phyloP scores from a whole-genome alignment of 2,888 invertebrate species.

The Acanthosepion esculentum region DNA sequence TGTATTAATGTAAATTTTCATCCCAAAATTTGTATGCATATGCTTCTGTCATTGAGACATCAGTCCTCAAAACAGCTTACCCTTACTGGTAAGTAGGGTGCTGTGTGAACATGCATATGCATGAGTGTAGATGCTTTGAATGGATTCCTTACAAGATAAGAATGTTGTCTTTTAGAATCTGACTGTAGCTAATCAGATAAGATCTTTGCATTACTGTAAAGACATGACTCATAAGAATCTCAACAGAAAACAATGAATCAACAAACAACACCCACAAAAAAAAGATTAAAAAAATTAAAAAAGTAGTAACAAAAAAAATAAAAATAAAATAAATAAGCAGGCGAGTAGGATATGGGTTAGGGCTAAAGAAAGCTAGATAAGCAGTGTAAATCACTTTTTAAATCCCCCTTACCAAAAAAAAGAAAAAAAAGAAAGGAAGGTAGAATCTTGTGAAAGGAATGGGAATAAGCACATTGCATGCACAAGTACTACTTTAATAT shows the following conservation, averaged over 20 bases:
- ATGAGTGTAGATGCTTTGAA: not conserved
- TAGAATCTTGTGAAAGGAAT: too few relatives aligned
- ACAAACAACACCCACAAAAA: not conserved
- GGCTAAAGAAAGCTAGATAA: not conserved
- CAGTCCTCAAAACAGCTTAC: too few relatives aligned
- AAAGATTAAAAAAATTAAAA: not conserved
- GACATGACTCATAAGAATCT: not conserved
- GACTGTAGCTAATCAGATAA: not conserved
- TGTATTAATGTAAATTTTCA: too few relatives aligned
- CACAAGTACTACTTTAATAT: too few relatives aligned
- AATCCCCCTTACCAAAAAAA: too few relatives aligned
- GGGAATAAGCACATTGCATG: too few relatives aligned
- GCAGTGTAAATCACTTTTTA: not conserved
- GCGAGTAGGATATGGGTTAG: not conserved
- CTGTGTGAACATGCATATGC: not conserved
- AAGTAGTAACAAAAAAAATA: not conserved
- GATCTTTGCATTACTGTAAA: not conserved
- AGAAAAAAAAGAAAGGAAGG: too few relatives aligned
- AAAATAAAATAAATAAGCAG: not conserved
- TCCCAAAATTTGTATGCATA: too few relatives aligned
- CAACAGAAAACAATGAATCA: not conserved
- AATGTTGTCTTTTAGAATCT: not conserved
- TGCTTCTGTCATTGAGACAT: too few relatives aligned
- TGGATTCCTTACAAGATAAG: constrained; percentile 13
- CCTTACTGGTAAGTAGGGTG: too few relatives aligned